phyloP scores from a whole-genome alignment of 2,888 invertebrate species.

The Drosophila prolongata region DNA sequence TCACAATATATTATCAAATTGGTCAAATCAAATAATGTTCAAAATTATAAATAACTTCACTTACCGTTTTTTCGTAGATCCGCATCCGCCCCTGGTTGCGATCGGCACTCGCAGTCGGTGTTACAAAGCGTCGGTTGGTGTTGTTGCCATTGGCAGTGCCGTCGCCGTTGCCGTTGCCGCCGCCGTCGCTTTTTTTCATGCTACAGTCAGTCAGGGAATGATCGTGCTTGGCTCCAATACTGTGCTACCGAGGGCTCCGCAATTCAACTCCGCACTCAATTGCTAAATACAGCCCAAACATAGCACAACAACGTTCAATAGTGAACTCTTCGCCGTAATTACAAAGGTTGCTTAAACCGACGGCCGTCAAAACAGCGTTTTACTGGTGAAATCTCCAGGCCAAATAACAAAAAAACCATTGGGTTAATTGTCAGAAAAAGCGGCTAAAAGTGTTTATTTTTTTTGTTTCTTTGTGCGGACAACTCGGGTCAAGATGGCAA shows the following conservation, averaged over 20 bases:
- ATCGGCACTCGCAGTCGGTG: conserved; percentile 24
- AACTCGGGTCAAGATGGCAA: conserved; percentile 24
- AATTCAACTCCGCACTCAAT: conserved; percentile 10
- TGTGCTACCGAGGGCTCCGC: conserved; percentile 41
- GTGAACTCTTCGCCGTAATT: conserved; percentile 15
- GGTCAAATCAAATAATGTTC: too few species aligned
- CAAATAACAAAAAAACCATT: conserved; percentile 7
- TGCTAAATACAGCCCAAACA: neutral
- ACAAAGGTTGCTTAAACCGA: conserved; percentile 3
- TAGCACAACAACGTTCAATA: neutral
- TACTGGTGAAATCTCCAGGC: conserved; percentile 11
- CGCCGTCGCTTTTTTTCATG: neutral
- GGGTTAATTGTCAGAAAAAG: neutral
- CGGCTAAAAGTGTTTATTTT: neutral
- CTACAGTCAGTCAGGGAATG: conserved; percentile 51
- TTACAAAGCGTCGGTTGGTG: conserved; percentile 38
- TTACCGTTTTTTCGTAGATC: neutral
- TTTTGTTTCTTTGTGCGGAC: neutral
- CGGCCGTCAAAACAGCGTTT: neutral
- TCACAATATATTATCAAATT: too few species aligned
- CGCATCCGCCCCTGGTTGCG: conserved; percentile 27
- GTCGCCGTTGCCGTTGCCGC: too few species aligned
- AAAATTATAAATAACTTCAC: too few species aligned
- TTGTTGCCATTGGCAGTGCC: conserved; percentile 41
- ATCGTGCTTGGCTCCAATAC: conserved; percentile 69